Conservation (phyloP, 2,888 invertebrate genomes). For the Brachynemurus nebulosus region DNA sequence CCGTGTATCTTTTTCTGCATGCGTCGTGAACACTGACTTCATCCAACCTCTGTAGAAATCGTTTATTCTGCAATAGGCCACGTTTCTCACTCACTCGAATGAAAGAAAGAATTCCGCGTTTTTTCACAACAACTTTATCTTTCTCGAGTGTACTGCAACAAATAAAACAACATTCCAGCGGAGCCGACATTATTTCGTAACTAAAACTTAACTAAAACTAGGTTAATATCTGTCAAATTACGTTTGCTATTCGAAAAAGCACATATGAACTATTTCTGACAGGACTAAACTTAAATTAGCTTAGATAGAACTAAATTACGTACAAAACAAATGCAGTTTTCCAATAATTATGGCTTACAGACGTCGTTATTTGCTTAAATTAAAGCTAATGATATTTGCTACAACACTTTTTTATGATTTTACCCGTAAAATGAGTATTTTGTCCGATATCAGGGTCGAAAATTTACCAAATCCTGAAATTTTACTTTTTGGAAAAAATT, state of each 20-base stretch:
- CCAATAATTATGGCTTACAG: too few relatives aligned
- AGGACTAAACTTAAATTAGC: too few relatives aligned
- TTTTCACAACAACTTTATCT: conserved; percentile 5
- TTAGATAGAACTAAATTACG: too few relatives aligned
- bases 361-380: neutral
- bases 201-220: too few relatives aligned
- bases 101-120: conserved; percentile 13
- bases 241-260: too few relatives aligned
- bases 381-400: neutral
- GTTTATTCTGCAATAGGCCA: conserved; percentile 12
- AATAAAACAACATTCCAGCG: neutral
- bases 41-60: conserved; percentile 7
- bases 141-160: neutral
- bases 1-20: conserved; percentile 13
- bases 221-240: too few relatives aligned
- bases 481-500: too few relatives aligned
- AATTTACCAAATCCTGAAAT: too few relatives aligned
- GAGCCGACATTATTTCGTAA: neutral
- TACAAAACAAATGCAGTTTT: too few relatives aligned
- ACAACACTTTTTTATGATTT: neutral
- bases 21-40: conserved; percentile 12
- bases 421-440: too few relatives aligned
- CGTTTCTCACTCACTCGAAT: conserved; percentile 14
- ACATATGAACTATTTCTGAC: too few relatives aligned
- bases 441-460: too few relatives aligned